Conservation (phyloP, 2,888 invertebrate species). For the Gasteruption jaculator region DNA sequence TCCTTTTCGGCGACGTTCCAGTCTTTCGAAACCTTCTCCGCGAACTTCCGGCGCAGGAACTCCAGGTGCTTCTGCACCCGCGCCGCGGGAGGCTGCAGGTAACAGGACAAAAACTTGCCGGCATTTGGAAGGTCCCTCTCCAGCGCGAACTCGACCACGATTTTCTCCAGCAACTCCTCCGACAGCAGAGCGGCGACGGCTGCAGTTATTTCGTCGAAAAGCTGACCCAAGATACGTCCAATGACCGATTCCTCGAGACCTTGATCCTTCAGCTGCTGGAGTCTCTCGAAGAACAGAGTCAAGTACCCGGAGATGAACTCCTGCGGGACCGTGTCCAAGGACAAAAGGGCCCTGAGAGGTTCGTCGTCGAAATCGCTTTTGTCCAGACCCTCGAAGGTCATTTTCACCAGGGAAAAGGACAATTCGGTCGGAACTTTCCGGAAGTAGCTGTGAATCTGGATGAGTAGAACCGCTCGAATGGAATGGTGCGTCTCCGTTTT, state of each 20-base stretch:
- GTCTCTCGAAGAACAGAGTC: constrained; percentile 14
- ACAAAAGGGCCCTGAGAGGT: constrained; percentile 10
- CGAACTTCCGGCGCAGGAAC: no score
- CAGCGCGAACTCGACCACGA: constrained; percentile 21
- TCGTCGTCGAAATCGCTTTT: constrained; percentile 21
- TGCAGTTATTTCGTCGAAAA: constrained; percentile 9
- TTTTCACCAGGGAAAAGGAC: constrained; percentile 28
- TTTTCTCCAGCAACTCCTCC: constrained; percentile 28
- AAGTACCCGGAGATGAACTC: constrained; percentile 27
- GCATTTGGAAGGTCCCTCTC: not conserved
- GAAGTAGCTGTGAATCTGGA: constrained; percentile 23
- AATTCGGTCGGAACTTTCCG: constrained; percentile 15
- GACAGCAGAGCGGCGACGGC: constrained; percentile 22
- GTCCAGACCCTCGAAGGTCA: constrained; percentile 23
- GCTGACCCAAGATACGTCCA: accelerated
- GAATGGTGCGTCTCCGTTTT: constrained; percentile 27
- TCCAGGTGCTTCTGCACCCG: no score
- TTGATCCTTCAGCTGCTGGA: constrained; percentile 17
- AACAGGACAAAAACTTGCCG: constrained; percentile 10
- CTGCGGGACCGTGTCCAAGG: constrained; percentile 12
- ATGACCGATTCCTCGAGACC: not conserved
- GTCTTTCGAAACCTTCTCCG: no score
- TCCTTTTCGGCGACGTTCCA: no score
- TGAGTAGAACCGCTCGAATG: constrained; percentile 31
- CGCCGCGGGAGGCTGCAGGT: no score